Conservation (phyloP, 2,113 vertebrate species). For the Nanorana parkeri region DNA sequence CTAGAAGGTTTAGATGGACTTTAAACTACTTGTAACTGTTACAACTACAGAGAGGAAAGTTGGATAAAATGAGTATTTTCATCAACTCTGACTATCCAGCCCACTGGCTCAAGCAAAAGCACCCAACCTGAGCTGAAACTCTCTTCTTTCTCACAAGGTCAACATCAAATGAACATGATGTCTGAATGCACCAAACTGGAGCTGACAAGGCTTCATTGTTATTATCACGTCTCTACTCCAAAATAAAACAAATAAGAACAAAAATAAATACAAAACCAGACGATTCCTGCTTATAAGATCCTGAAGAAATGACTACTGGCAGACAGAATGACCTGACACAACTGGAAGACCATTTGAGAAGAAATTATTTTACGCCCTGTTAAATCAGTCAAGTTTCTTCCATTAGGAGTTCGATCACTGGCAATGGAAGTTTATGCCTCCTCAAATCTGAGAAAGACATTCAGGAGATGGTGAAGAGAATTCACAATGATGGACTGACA, state of each 20-base stretch:
- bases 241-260: slow-evolving; percentile 2
- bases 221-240: slow-evolving; percentile 21
- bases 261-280: slow-evolving; percentile 28
- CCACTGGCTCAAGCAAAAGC: slow-evolving; percentile 6
- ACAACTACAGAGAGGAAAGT: too few relatives aligned
- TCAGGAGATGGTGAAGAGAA: slow-evolving; percentile 14
- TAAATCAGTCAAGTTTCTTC: slow-evolving; percentile 43
- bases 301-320: slow-evolving; percentile 32
- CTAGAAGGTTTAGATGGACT: too few relatives aligned
- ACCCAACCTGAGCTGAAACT: slow-evolving; percentile 9
- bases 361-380: slow-evolving; percentile 47
- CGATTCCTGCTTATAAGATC: slow-evolving; percentile 26
- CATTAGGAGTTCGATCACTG: slow-evolving; percentile 10
- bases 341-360: slow-evolving; percentile 34
- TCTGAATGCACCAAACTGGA: slow-evolving; percentile 10
- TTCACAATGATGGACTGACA: slow-evolving; percentile 24
- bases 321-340: slow-evolving; percentile 41
- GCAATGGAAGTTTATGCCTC: slow-evolving; percentile 18
- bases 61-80: background rate
- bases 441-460: slow-evolving; percentile 29
- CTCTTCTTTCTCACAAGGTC: slow-evolving; percentile 31
- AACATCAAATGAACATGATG: slow-evolving; percentile 7
- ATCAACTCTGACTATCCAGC: slow-evolving; percentile 10
- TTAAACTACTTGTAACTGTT: too few relatives aligned
- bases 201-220: slow-evolving; percentile 33